phyloP scores from a whole-genome alignment of 1,140 invertebrate genomes.

The Plectrocnemia conspersa region DNA sequence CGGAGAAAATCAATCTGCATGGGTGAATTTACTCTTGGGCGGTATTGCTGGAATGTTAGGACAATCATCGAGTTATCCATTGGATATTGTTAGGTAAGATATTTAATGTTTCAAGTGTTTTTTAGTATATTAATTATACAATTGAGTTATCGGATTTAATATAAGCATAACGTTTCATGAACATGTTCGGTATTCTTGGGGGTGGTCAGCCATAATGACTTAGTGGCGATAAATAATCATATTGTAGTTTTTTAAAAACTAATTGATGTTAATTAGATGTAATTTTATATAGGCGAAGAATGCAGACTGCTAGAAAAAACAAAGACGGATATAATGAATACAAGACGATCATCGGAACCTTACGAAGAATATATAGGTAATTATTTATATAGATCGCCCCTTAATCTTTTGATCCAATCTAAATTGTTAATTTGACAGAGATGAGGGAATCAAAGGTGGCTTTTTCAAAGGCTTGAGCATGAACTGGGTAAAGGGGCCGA shows the following conservation, averaged over 20 bases:
- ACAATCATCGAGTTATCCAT: slow-evolving; percentile 93
- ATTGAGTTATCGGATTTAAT: no score
- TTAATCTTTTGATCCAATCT: no score
- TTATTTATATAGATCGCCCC: slow-evolving; percentile 42
- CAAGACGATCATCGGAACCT: slow-evolving; percentile 57
- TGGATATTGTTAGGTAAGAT: slow-evolving; percentile 69
- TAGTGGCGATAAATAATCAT: background rate
- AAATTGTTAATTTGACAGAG: slow-evolving; percentile 52
- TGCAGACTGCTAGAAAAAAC: slow-evolving; percentile 65
- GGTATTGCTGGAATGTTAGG: slow-evolving; percentile 88
- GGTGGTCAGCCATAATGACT: no score
- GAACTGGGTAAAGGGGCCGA: slow-evolving; percentile 99
- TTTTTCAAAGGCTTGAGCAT: slow-evolving; percentile 98
- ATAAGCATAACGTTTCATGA: no score
- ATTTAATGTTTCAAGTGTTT: no score
- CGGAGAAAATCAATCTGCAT: slow-evolving; percentile 48
- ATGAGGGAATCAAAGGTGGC: slow-evolving; percentile 83
- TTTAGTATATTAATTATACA: no score
- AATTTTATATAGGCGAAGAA: slow-evolving; percentile 66
- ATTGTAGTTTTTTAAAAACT: slow-evolving; percentile 6
- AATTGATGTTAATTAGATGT: slow-evolving; percentile 10
- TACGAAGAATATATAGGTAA: slow-evolving; percentile 60
- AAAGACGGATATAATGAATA: slow-evolving; percentile 60
- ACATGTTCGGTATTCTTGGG: no score
- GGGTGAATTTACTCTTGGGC: slow-evolving; percentile 74